phyloP scores from a whole-genome alignment of 2,888 invertebrate species.

The Acrobasis repandana region DNA sequence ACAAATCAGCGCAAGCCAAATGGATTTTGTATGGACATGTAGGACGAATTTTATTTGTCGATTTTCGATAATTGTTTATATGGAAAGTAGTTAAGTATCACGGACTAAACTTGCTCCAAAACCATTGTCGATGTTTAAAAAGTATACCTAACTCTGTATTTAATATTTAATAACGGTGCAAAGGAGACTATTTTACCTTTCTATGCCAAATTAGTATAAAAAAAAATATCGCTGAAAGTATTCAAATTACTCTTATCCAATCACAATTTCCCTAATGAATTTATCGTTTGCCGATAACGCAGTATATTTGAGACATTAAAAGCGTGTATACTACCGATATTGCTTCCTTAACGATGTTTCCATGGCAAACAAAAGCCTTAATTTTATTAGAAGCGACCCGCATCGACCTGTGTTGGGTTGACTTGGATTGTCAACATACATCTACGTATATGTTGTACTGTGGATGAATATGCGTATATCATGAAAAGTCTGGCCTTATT shows the following conservation, averaged over 20 bases:
- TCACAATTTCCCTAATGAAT: constrained; percentile 16
- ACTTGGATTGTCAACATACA: constrained; percentile 38
- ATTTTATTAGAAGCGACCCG: constrained; percentile 60
- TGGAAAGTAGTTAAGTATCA: no score
- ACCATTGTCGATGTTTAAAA: no score
- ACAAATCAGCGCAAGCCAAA: no score
- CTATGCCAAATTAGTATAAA: background rate
- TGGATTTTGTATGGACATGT: no score
- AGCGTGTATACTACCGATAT: constrained; percentile 45
- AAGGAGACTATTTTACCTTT: background rate
- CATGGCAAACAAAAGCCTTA: constrained; percentile 59
- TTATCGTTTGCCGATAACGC: constrained; percentile 24
- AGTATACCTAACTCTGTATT: no score
- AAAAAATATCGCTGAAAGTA: background rate
- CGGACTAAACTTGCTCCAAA: no score
- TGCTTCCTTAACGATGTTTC: constrained; percentile 59
- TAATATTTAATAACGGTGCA: background rate
- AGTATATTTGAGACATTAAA: constrained; percentile 40
- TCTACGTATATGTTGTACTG: background rate
- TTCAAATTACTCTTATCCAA: background rate
- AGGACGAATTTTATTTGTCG: no score
- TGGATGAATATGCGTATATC: background rate
- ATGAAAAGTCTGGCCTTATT: background rate
- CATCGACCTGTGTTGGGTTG: constrained; percentile 41
- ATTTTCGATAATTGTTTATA: no score